Conservation (phyloP, 92 coral and sea anemone species). For the Bergia puertoricense region DNA sequence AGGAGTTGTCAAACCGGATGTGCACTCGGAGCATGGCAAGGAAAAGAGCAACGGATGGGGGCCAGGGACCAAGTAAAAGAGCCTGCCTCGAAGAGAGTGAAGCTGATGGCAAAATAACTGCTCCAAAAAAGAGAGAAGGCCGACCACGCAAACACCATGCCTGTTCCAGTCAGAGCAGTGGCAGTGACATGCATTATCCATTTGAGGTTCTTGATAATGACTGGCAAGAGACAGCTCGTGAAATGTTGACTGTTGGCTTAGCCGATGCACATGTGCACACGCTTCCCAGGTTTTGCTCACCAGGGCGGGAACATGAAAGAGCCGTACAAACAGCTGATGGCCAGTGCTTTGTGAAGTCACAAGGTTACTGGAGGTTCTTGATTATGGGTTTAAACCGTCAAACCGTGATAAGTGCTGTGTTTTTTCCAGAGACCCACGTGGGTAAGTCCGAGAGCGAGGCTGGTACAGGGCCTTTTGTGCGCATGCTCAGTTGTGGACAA, state of each 20-base stretch:
- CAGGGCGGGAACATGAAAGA: not conserved
- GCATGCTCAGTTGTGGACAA: constrained; percentile 48
- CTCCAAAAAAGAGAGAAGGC: not conserved
- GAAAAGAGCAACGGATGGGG: not conserved
- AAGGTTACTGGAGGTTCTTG: constrained; percentile 56
- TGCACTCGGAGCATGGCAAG: constrained; percentile 21
- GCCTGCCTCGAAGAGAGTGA: not conserved
- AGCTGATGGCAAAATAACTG: not conserved
- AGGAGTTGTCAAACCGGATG: not conserved
- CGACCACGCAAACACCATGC: not conserved
- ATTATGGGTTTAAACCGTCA: constrained; percentile 58
- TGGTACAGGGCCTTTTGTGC: constrained; percentile 36
- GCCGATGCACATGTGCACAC: constrained; percentile 5
- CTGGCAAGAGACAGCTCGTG: constrained; percentile 8
- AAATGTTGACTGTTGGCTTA: constrained; percentile 11
- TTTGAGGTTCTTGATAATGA: constrained; percentile 19
- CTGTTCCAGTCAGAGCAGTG: not conserved
- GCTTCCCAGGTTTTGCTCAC: not conserved
- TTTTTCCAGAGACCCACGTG: constrained; percentile 46
- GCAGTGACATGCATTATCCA: not conserved
- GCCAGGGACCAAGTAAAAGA: not conserved
- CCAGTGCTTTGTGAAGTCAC: not conserved
- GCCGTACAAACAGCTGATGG: constrained; percentile 14
- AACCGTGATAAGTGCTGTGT: constrained; percentile 48
- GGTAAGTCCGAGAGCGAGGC: not conserved